phyloP scores from a whole-genome alignment of 2,113 vertebrate genomes.

The Girardinichthys multiradiatus region DNA sequence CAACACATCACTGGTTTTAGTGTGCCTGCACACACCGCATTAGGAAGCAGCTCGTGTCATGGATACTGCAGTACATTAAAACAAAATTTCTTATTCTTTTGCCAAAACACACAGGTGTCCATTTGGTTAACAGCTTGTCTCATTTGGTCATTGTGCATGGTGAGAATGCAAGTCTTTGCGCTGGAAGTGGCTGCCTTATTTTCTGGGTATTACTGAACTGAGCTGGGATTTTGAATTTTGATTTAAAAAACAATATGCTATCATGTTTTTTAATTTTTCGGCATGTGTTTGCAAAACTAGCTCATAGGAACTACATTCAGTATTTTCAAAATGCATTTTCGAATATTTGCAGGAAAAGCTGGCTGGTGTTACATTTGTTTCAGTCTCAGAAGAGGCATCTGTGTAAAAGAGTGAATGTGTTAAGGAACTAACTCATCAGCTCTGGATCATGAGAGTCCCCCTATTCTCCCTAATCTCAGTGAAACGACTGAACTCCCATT shows the following conservation, averaged over 20 bases:
- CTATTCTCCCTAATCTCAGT: slow-evolving; percentile 55
- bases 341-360: background rate
- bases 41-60: slow-evolving; percentile 12
- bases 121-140: slow-evolving; percentile 23
- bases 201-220: background rate
- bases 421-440: slow-evolving; percentile 51
- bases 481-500: slow-evolving; percentile 64
- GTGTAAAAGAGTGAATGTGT: slow-evolving; percentile 23
- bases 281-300: background rate
- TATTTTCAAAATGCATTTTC: background rate
- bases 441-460: slow-evolving; percentile 36
- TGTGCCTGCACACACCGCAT: background rate
- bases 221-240: background rate
- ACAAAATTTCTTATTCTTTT: slow-evolving; percentile 15
- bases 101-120: slow-evolving; percentile 29
- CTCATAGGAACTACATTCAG: background rate
- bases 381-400: background rate
- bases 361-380: background rate
- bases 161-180: background rate
- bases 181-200: slow-evolving; percentile 5
- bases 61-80: slow-evolving; percentile 15
- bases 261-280: no score
- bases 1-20: slow-evolving; percentile 3
- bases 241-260: background rate
- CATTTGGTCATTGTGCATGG: slow-evolving; percentile 5